phyloP scores from a whole-genome alignment of 2,113 vertebrate species.

The Amia ocellicauda region DNA sequence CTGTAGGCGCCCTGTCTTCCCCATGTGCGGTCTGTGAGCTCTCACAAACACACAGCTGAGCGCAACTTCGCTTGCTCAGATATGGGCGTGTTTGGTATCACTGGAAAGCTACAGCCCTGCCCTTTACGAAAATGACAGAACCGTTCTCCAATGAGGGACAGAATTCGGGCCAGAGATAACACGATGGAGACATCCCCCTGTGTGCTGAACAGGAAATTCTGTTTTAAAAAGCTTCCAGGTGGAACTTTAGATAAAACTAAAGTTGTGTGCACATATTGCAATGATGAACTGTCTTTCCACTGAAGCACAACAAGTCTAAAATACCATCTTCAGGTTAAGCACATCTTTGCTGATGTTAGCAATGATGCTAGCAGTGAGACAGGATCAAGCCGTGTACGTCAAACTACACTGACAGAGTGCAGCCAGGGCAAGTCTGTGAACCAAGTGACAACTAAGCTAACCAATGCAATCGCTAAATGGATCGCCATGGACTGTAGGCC shows the following conservation, averaged over 20 bases:
- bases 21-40: too few relatives aligned
- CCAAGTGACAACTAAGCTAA: not conserved
- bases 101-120: too few relatives aligned
- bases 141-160: too few relatives aligned
- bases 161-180: not conserved
- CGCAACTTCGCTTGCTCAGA: too few relatives aligned
- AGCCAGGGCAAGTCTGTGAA: slow-evolving; percentile 4
- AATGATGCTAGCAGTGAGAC: slow-evolving; percentile 3
- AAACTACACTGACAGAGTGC: slow-evolving; percentile 3
- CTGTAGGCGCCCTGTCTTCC: too few relatives aligned
- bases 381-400: not conserved
- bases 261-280: slow-evolving; percentile 11
- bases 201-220: not conserved
- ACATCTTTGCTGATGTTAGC: too few relatives aligned
- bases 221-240: slow-evolving; percentile 9
- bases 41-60: too few relatives aligned
- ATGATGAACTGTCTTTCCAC: slow-evolving; percentile 9
- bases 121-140: too few relatives aligned
- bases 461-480: slow-evolving; percentile 7
- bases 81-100: too few relatives aligned
- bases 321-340: slow-evolving; percentile 19
- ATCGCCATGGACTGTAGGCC: slow-evolving; percentile 1
- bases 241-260: slow-evolving; percentile 17
- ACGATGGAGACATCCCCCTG: slow-evolving; percentile 1
- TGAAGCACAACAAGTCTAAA: slow-evolving; percentile 18